A percentile compares a stretch with the other conserved stretches of the same genome.
Conservation (phyloP, 2,113 vertebrate genomes). For the Bagarius yarrelli region DNA sequence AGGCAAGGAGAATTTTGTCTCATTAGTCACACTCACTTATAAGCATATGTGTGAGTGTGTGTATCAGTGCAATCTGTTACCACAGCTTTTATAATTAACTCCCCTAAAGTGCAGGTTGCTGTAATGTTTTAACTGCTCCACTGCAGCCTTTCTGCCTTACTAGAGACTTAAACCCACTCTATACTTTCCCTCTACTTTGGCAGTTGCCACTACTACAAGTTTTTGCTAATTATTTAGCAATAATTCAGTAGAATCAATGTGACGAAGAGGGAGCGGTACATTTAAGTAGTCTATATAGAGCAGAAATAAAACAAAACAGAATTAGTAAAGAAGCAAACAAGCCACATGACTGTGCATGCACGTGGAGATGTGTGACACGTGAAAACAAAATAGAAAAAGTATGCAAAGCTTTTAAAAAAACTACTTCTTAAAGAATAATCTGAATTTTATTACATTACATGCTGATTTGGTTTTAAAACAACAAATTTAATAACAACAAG, state of each 20-base stretch:
- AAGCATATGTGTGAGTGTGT: constrained; percentile 15
- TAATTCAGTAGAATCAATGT: constrained; percentile 51
- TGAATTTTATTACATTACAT: neutral
- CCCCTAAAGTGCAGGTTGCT: constrained; percentile 12
- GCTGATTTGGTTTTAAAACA: neutral
- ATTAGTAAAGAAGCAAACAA: constrained; percentile 59
- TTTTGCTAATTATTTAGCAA: constrained; percentile 58
- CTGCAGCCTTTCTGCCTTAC: constrained; percentile 26
- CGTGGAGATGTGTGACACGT: constrained; percentile 37
- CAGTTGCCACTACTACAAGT: constrained; percentile 23
- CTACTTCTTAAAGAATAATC: neutral
- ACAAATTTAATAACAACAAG: neutral
- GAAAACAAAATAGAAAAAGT: neutral
- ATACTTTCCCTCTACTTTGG: constrained; percentile 30
- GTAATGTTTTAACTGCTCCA: constrained; percentile 37
- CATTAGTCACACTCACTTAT: constrained; percentile 32
- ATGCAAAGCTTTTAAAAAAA: neutral
- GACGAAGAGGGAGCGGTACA: constrained; percentile 46
- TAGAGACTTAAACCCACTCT: too few species aligned
- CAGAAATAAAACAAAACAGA: constrained; percentile 56
- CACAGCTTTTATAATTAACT: constrained; percentile 49
- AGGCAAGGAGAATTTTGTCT: constrained; percentile 29
- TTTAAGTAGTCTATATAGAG: constrained; percentile 49
- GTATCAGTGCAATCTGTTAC: constrained; percentile 1
- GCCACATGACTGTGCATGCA: constrained; percentile 46